Evolutionary conservation across 2,797 vertebrate genomes (phyloP).

Genomic region (Mus caroli): DNA sequence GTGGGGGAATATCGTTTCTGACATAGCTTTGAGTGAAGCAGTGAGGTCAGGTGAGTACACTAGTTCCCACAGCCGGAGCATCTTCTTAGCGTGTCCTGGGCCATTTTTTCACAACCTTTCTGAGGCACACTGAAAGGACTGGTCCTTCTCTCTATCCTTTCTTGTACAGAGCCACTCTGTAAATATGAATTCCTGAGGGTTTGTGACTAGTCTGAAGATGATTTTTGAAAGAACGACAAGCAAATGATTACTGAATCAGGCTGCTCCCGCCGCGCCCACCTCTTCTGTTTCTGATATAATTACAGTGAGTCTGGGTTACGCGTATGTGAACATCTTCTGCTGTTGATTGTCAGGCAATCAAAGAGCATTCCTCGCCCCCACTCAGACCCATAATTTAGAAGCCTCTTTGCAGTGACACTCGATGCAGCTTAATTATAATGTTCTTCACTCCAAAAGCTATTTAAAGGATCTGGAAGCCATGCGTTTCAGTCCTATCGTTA

Average conservation of each 20-base stretch:
- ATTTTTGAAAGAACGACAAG: slow-evolving; percentile 76
- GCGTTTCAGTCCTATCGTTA: slow-evolving; percentile 19
- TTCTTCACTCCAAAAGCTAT: slow-evolving; percentile 81
- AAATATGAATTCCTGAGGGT: slow-evolving; percentile 44
- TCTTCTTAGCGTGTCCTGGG: neutral
- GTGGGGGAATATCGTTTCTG: neutral
- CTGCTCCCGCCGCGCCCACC: slow-evolving; percentile 57
- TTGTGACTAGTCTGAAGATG: slow-evolving; percentile 41
- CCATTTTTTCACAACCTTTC: slow-evolving; percentile 4
- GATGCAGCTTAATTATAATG: slow-evolving; percentile 84
- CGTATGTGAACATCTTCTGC: slow-evolving; percentile 73
- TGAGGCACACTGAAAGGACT: neutral
- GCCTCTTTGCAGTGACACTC: slow-evolving; percentile 81
- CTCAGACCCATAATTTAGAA: slow-evolving; percentile 86
- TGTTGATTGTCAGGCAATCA: slow-evolving; percentile 82
- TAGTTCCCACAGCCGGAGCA: neutral
- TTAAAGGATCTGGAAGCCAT: slow-evolving; percentile 69
- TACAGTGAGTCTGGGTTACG: slow-evolving; percentile 9
- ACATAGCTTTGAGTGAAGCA: neutral
- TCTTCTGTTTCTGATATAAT: slow-evolving; percentile 62
- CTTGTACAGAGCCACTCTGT: slow-evolving; percentile 40
- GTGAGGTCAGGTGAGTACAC: neutral
- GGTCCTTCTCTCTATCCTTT: slow-evolving; percentile 54
- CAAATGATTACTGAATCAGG: neutral
- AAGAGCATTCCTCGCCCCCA: slow-evolving; percentile 71